These are phyloP conservation scores for Helarctos malayanus DNA, from an alignment of 2,797 vertebrate genomes.

Conservation along the genomic window DNA sequence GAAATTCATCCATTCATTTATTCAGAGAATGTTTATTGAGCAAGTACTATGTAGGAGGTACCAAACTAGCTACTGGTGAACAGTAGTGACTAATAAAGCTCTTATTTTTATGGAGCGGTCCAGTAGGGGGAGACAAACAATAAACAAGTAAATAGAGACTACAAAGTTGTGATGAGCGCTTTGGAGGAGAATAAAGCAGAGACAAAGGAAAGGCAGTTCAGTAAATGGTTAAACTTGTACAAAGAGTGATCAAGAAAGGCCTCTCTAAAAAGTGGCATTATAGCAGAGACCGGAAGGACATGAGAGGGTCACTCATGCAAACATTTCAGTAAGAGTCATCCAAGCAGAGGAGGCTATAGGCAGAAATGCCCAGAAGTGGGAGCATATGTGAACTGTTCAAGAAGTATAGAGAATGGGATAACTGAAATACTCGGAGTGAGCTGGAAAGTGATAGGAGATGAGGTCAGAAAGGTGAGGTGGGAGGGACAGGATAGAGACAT, in stretches of 20 bases:
- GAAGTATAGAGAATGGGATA: background rate
- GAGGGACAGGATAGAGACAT: background rate
- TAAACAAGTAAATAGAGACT: background rate
- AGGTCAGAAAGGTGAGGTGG: background rate
- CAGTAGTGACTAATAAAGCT: background rate
- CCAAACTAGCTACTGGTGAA: background rate
- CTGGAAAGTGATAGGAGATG: background rate
- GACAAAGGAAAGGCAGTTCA: background rate
- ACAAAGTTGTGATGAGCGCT: background rate
- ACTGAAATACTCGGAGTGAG: background rate
- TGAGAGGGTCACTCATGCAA: background rate
- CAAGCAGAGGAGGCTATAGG: background rate
- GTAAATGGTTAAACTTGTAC: background rate
- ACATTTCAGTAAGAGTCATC: background rate
- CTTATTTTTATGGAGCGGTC: background rate
- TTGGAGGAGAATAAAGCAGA: background rate
- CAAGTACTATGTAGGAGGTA: background rate
- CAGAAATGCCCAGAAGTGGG: background rate
- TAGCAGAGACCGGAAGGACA: background rate
- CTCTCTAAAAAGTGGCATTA: background rate
- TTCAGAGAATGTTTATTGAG: conserved; percentile 14
- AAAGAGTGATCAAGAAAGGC: background rate
- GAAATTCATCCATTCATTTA: background rate
- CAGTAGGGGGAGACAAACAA: conserved; percentile 11
- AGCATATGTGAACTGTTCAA: background rate